Percentiles rank a stretch among this genome's conserved stretches.
phyloP scores from a whole-genome alignment of 2,797 vertebrate genomes.

The Cynodonichthys magdalenae region DNA sequence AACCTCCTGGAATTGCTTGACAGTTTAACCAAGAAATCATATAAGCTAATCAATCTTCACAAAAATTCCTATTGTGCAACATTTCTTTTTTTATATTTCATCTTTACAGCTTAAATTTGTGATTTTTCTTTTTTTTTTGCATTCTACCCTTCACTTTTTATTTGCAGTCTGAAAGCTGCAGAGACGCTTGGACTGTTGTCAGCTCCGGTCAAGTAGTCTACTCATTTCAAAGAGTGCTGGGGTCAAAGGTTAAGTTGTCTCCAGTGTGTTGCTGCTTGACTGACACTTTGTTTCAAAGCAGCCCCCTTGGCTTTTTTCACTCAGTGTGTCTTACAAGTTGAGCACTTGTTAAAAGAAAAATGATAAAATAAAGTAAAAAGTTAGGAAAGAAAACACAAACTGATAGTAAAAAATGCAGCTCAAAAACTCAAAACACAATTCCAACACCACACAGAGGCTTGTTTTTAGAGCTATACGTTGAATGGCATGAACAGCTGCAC shows the following conservation, averaged over 20 bases:
- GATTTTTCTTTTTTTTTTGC: conserved; percentile 47
- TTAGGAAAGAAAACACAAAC: conserved; percentile 70
- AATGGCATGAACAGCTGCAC: conserved; percentile 70
- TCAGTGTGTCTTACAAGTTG: conserved; percentile 85
- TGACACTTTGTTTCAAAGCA: conserved; percentile 80
- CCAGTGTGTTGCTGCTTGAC: conserved; percentile 84
- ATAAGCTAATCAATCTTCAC: not conserved
- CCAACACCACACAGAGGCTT: not conserved
- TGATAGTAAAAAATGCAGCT: conserved; percentile 14
- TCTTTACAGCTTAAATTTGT: conserved; percentile 15
- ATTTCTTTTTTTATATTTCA: conserved; percentile 25
- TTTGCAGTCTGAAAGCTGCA: conserved; percentile 64
- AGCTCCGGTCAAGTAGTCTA: conserved; percentile 83
- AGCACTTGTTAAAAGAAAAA: conserved; percentile 75
- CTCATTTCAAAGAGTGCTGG: conserved; percentile 84
- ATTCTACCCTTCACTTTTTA: conserved; percentile 70
- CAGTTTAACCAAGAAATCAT: conserved; percentile 15
- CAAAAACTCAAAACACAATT: conserved; percentile 8
- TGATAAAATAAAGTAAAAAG: conserved; percentile 67
- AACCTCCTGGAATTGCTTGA: conserved; percentile 11
- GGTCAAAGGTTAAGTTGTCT: conserved; percentile 91
- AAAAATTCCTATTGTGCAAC: not conserved
- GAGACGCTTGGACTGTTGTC: conserved; percentile 77
- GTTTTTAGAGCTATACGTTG: conserved; percentile 17
- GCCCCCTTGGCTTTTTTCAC: conserved; percentile 71